Base-by-base conservation (phyloP, 2,113 vertebrate species). In the Ictalurus furcatus region DNA sequence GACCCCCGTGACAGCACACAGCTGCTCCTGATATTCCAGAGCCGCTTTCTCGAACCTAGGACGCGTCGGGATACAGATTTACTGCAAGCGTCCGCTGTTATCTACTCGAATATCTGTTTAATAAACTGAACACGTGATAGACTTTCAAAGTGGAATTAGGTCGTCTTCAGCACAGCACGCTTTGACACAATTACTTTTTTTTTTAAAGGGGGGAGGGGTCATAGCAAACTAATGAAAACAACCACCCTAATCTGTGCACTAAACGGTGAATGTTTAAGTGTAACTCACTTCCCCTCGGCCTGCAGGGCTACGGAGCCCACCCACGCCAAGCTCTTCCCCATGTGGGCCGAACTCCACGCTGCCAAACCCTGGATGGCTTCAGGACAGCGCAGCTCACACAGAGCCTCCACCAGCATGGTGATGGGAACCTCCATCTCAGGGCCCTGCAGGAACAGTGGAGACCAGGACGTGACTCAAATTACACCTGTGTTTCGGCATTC, bases 361-460 rank as follows among this genome's bases (percentile, higher is more conserved):
- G 97, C 96, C 54, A 99, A 94, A 48, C 98, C 98, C 91, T 98
- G 98, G 88, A 99, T 99, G 89, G 98, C 98, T 93, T 99, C 98
- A 14, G 98, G 98, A 91, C 98, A 99, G 13, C 97, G 96, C 88
- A 99, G 96, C 89, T 98, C 98, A 96, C 98, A 99, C 2, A 99
- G 92, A 12, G 98, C 98, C 93, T 99, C 98, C 14, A 98, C 98
- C 78, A 99, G 94, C 96, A 99, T 96, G 91, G 97, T 98, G 86
- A 99, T 94, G 1, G 97, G 97, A 81, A 99, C 96, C 94, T 99
- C 98, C 90, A 99, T 92, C 90, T 99, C 98, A 88, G 95, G 96
- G 85, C 97, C 97, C 98, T 99, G 91, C 80, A 16, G 44, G 44
- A 34, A 58, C 1, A n/a, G 34, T 4, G n/a, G 30, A 56, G 25